Conservation (phyloP, 2,113 vertebrate genomes). For the Elephantulus edwardii region DNA sequence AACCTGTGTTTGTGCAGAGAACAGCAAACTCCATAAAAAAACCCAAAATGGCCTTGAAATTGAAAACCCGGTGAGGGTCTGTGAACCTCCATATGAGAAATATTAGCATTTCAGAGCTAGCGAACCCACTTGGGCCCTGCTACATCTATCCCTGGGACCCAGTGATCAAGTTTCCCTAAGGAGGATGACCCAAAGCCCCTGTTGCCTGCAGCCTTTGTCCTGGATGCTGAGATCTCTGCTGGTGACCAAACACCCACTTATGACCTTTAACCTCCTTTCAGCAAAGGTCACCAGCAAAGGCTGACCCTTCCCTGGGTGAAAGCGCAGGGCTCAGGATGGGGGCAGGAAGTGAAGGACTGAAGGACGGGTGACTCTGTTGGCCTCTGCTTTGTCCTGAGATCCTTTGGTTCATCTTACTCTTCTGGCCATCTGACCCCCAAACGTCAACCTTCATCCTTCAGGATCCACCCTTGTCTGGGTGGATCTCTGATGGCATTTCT, state of each 20-base stretch:
- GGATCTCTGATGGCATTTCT: neutral
- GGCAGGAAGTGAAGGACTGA: neutral
- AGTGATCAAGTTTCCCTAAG: constrained; percentile 51
- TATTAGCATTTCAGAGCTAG: constrained; percentile 75
- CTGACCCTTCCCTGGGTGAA: neutral
- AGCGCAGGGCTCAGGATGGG: neutral
- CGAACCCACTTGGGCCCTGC: constrained; percentile 65
- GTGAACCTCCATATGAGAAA: constrained; percentile 78
- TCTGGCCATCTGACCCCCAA: neutral
- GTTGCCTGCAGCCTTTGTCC: neutral
- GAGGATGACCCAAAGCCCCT: neutral
- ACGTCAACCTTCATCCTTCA: neutral
- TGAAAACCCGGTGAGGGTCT: constrained; percentile 78
- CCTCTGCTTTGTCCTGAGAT: neutral
- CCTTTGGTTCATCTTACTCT: neutral
- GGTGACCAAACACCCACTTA: neutral
- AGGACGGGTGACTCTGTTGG: neutral
- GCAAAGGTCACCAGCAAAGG: constrained; percentile 20
- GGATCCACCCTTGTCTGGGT: neutral
- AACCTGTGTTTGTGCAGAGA: constrained; percentile 80
- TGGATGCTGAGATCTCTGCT: neutral
- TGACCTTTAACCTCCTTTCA: constrained; percentile 19
- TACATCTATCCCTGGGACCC: neutral
- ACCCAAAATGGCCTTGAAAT: constrained; percentile 79
- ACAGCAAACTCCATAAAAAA: constrained; percentile 82